A percentile compares a stretch with the other conserved stretches of the same genome.
Conservation (phyloP, 2,797 vertebrate genomes). For the Tenualosa ilisha region DNA sequence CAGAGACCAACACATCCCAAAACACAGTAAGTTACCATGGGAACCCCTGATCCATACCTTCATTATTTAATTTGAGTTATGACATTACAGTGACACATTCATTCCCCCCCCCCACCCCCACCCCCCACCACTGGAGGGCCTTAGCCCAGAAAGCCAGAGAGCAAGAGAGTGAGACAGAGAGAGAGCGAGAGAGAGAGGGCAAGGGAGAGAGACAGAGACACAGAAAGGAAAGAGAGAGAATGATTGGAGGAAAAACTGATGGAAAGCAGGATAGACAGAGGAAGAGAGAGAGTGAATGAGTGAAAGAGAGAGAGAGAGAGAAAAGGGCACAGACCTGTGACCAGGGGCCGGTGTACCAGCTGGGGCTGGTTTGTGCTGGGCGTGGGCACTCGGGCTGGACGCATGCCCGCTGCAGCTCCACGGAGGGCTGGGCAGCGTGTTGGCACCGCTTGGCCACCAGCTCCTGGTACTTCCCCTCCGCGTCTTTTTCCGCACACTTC, state of each 20-base stretch:
- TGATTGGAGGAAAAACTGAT: neutral
- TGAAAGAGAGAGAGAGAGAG: too few relatives aligned
- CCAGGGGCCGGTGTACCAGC: constrained; percentile 84
- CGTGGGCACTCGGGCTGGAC: constrained; percentile 67
- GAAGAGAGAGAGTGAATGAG: too few relatives aligned
- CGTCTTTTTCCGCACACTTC: constrained; percentile 83
- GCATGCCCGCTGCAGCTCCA: constrained; percentile 78
- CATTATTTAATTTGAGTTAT: constrained; percentile 11
- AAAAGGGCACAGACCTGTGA: constrained; percentile 73
- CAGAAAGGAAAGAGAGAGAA: neutral
- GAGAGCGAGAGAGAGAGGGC: neutral
- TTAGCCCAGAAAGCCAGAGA: neutral
- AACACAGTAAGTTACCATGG: neutral
- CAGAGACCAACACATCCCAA: neutral
- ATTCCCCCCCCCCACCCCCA: neutral
- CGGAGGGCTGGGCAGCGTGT: constrained; percentile 74
- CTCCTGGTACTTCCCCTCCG: constrained; percentile 82
- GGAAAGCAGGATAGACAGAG: neutral
- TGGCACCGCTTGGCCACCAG: constrained; percentile 81
- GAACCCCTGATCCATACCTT: neutral
- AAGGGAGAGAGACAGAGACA: too few relatives aligned
- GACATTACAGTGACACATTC: neutral
- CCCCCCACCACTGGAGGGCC: neutral
- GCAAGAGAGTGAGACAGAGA: neutral
- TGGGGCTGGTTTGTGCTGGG: constrained; percentile 50